Base-by-base conservation (phyloP, 2,113 vertebrate genomes). In the Oostethus manadensis region DNA sequence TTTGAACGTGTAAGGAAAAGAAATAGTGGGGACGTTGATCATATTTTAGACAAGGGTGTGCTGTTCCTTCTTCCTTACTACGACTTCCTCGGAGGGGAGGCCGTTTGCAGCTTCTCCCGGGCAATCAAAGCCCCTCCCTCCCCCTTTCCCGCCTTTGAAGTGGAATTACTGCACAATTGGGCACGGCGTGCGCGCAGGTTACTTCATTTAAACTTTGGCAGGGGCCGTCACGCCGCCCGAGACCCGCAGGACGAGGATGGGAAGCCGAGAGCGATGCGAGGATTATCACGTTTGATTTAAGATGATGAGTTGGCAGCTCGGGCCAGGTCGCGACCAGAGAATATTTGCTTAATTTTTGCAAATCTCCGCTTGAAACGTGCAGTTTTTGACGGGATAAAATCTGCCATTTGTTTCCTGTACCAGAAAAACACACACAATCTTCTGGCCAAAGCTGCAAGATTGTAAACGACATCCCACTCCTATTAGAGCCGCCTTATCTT, bases 191-290 rank as follows among this genome's bases (percentile, higher is more conserved):
- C 83, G 84, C 80, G 76, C 85, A 85, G 85, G 89, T 89, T 88
- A 79, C 84, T 88, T 87, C 80, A 81, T 86, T 90, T 86, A 81
- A 88, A 83, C 88, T 87, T 84, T 88, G 84, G 83, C 86, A 86
- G 79, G 68, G 71, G 74, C 77, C 82, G 63, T 33, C 77, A 55
- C 0, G 38, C 33, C 64, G 69, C 54, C 59, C 50, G 76, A 81
- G 76, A 74, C 71, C 78, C 42, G 22, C 64, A 72, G 60, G 70
- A 79, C 64, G 44, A 46, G 0, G 58, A 33, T 50, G 66, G 71
- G 78, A 79, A 79, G 73, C 55, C 40, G 47, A 26, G 78, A 72
- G 58, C 44, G 65, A 79, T 76, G 86, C 56, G 16, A 63, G 76
- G 84, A 88, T 88, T 83, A 84, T 83, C 72, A 79, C 62, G 78